Conservation (phyloP, 2,888 invertebrate species). For the Balanococcus diminutus region DNA sequence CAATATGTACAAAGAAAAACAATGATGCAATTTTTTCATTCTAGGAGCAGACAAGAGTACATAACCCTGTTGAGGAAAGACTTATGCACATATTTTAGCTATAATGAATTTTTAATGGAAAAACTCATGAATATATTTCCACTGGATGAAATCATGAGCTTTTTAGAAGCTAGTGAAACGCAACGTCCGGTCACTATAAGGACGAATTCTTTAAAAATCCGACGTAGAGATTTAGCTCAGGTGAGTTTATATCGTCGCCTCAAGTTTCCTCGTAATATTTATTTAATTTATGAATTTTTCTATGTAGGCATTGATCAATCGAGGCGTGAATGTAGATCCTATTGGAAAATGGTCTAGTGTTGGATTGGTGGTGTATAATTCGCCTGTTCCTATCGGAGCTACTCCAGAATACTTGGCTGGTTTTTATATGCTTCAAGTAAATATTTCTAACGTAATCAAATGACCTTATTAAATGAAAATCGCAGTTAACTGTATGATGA, state of each 20-base stretch:
- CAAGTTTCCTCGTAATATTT: not conserved
- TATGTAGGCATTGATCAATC: slow-evolving; percentile 80
- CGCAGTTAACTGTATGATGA: not conserved
- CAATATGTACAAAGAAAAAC: too few relatives aligned
- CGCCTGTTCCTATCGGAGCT: slow-evolving; percentile 95
- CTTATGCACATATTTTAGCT: slow-evolving; percentile 92
- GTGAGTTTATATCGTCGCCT: slow-evolving; percentile 59
- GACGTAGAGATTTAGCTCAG: slow-evolving; percentile 90
- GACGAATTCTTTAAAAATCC: slow-evolving; percentile 91
- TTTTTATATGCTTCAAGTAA: slow-evolving; percentile 87
- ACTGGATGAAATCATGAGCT: slow-evolving; percentile 84
- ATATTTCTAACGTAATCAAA: not conserved
- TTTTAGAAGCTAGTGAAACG: slow-evolving; percentile 94
- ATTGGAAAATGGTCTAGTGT: slow-evolving; percentile 99
- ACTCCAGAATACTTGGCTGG: slow-evolving; percentile 99
- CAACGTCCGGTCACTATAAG: slow-evolving; percentile 94
- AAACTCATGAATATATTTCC: slow-evolving; percentile 89
- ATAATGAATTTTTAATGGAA: slow-evolving; percentile 94
- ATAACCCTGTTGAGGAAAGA: slow-evolving; percentile 78
- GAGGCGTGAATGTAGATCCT: slow-evolving; percentile 98
- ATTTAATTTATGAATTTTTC: slow-evolving; percentile 27
- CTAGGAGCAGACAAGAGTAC: slow-evolving; percentile 82
- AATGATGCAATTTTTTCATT: not conserved
- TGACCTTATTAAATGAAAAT: not conserved
- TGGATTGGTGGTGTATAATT: slow-evolving; percentile 93